These are phyloP conservation scores for Gymnosoma rotundatum DNA, from an alignment of 2,888 invertebrate genomes.

Conservation along the genomic window DNA sequence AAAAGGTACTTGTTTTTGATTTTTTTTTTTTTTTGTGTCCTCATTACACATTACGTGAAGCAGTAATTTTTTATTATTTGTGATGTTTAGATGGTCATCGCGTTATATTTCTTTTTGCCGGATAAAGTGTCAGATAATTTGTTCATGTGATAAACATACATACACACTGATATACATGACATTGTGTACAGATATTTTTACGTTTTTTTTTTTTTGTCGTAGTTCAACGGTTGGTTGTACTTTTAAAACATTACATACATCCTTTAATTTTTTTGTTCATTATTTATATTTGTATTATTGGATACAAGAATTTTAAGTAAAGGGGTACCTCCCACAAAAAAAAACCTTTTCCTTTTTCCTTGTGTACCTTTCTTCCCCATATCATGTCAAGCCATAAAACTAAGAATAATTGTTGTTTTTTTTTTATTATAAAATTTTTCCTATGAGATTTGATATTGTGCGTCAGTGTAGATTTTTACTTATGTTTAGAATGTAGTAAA, in stretches of 20 bases:
- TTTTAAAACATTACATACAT: not conserved
- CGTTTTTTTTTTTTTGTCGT: not conserved
- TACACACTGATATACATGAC: not conserved
- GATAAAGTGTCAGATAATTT: conserved; percentile 58
- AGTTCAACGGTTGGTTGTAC: not conserved
- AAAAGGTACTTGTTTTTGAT: not conserved
- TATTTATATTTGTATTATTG: not conserved
- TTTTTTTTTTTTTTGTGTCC: not conserved
- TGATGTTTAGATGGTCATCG: conserved; percentile 67
- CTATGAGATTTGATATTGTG: too few species aligned
- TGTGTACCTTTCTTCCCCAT: not conserved
- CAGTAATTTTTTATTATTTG: conserved; percentile 23
- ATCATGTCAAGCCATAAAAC: conserved; percentile 22
- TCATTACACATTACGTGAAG: conserved; percentile 27
- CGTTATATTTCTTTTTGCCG: conserved; percentile 44
- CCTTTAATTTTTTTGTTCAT: too few species aligned
- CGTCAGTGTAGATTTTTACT: too few species aligned
- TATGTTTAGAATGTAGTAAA: too few species aligned
- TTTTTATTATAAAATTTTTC: too few species aligned
- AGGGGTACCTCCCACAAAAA: conserved; percentile 51
- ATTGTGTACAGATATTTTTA: not conserved
- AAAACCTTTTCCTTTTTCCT: not conserved
- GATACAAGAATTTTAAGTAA: conserved; percentile 41
- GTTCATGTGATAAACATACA: conserved; percentile 22
- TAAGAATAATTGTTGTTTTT: conserved; percentile 22